These are phyloP conservation scores for Drosophila auraria DNA, from an alignment of 1,140 invertebrate species.

Conservation along the genomic window DNA sequence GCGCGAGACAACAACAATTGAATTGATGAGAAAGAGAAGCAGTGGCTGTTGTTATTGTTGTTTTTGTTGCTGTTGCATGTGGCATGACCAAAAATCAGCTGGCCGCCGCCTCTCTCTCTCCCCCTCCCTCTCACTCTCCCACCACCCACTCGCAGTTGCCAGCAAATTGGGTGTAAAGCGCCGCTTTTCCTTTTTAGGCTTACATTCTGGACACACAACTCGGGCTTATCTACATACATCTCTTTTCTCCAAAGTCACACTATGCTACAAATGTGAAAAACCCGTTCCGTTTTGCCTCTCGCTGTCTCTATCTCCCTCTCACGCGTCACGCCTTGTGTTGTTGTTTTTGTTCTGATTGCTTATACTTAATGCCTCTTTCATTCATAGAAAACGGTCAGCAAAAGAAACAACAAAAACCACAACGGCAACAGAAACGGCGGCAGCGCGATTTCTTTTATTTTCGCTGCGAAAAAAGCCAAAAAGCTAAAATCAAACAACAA, in stretches of 20 bases:
- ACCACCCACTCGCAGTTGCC: constrained; percentile 1
- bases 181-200: constrained; percentile 30
- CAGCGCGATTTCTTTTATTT: constrained; percentile 47
- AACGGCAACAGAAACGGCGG: constrained; percentile 4
- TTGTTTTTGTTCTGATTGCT: constrained; percentile 31
- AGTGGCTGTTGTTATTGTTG: background rate
- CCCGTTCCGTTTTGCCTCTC: constrained; percentile 25
- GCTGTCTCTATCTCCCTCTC: constrained; percentile 3
- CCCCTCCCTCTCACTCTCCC: background rate
- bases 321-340: constrained; percentile 31
- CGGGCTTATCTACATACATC: constrained; percentile 17
- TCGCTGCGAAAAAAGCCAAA: constrained; percentile 30
- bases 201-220: constrained; percentile 28
- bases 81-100: constrained; percentile 47
- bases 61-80: constrained; percentile 51
- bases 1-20: constrained; percentile 32
- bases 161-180: constrained; percentile 26
- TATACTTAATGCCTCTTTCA: constrained; percentile 28
- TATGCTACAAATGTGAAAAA: constrained; percentile 38
- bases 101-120: constrained; percentile 14
- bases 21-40: constrained; percentile 14
- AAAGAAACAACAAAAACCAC: constrained; percentile 29
- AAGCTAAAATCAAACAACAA: constrained; percentile 25
- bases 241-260: constrained; percentile 30
- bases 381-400: constrained; percentile 54